Evolutionary conservation across 2,888 invertebrate species (phyloP), one percentile per base, ranked within the genome.

Genomic region (Heliothis peltigera): DNA sequence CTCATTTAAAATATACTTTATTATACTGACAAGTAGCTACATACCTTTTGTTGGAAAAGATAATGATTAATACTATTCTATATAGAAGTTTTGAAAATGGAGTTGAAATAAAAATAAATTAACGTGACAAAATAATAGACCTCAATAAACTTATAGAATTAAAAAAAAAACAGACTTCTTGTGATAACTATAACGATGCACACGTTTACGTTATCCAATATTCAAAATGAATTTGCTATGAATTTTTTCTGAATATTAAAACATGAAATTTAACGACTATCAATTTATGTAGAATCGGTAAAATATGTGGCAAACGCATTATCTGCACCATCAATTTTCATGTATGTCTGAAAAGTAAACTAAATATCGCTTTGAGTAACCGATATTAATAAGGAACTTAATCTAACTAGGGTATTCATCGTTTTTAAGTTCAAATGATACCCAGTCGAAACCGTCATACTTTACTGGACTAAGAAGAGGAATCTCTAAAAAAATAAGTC

Each of bases 221-320:
- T 15, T 4, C 2, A 8, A 2, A 22, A 68, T 15, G 8, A 4
- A 12, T 17, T 8, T 17, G 8, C 19, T 8, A 39, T 10, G 3
- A n/a, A 64, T 79, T 69, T 85, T 83, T 80, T 81, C 82, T 72
- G 54, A 76, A 82, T 83, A 80, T 81, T 58, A 64, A 68, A 70
- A 69, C 54, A 75, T 86, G 77, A 83, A 81, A 75, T 72, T 82
- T 86, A 79, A 86, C 69, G 80, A 79, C 69, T 71, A 79, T 69
- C 10, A 62, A 19, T 25, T 19, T 15, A 51, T 70, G 70, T 71
- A 70, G 57, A 71, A 79, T 65, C 64, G 65, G 47, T 28, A 69
- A 65, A 75, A 60, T 64, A 67, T 71, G 73, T 65, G 46, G 32
- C 44, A 21, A 22, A 67, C 7, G 42, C 58, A 64, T 64, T 62